phyloP scores from a whole-genome alignment of 1,140 invertebrate genomes.

The Marisa cornuarietis region DNA sequence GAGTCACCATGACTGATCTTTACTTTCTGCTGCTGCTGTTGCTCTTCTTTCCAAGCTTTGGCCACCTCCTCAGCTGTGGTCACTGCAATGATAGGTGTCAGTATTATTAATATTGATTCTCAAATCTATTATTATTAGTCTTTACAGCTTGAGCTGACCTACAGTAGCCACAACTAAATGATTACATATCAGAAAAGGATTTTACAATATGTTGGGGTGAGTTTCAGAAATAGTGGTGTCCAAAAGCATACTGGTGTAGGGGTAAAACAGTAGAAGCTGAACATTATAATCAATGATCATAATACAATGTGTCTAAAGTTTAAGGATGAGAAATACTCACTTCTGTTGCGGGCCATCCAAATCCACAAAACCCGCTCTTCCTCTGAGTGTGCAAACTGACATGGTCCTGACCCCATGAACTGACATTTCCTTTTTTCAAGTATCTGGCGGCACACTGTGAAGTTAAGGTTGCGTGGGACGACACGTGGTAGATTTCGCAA shows the following conservation, averaged over 20 bases:
- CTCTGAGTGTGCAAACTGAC: constrained; percentile 90
- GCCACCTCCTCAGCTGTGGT: constrained; percentile 43
- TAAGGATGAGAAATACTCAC: constrained; percentile 30
- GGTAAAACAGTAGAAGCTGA: no score
- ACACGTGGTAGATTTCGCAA: constrained; percentile 46
- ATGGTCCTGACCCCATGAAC: constrained; percentile 78
- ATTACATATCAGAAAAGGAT: no score
- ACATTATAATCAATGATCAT: no score
- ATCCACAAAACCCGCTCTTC: constrained; percentile 80
- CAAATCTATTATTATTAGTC: no score
- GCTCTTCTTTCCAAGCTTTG: constrained; percentile 37
- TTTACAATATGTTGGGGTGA: no score
- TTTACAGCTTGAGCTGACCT: no score
- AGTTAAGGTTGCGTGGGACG: constrained; percentile 45
- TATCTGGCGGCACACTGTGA: constrained; percentile 52
- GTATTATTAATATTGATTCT: neutral
- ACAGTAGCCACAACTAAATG: no score
- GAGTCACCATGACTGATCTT: constrained; percentile 54
- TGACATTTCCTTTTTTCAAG: constrained; percentile 48
- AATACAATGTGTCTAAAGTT: no score
- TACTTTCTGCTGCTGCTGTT: constrained; percentile 37
- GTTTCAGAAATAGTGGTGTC: no score
- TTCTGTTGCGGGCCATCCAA: constrained; percentile 51
- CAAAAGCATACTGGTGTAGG: no score
- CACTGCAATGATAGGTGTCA: constrained; percentile 33